Evolutionary conservation across 2,113 vertebrate genomes (phyloP).

Genomic region (Hemibagrus wyckioides): DNA sequence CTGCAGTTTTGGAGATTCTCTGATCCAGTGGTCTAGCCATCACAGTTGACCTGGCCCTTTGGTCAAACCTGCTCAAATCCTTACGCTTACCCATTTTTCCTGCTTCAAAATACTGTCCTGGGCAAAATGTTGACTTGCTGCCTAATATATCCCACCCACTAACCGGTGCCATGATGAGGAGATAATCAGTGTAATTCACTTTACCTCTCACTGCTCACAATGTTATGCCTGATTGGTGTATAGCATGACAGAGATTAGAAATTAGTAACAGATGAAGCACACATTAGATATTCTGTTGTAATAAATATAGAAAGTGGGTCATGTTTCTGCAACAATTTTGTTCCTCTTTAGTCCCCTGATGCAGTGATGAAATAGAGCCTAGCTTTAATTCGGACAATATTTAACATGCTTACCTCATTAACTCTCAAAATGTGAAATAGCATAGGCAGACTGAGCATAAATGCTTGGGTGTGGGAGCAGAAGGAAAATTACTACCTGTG

Average conservation of each 20-base stretch:
- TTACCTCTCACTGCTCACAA: no score
- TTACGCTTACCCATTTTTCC: no score
- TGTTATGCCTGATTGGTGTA: no score
- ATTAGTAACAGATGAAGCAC: neutral
- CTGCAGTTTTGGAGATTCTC: no score
- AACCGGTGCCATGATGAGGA: no score
- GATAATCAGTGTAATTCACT: no score
- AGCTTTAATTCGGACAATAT: neutral
- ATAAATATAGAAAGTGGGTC: neutral
- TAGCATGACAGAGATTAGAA: neutral
- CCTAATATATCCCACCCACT: no score
- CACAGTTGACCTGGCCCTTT: no score
- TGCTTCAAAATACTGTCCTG: no score
- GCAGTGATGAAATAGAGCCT: constrained; percentile 30
- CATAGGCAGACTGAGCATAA: constrained; percentile 39
- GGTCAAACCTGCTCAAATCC: no score
- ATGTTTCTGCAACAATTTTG: neutral
- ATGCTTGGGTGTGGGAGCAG: neutral
- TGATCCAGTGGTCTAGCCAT: no score
- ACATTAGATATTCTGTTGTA: neutral
- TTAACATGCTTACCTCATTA: constrained; percentile 52
- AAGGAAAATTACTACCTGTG: constrained; percentile 76
- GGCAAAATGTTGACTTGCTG: no score
- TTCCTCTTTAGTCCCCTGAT: neutral
- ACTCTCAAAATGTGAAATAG: constrained; percentile 70